Base-by-base conservation (phyloP, 2,888 invertebrate genomes). In the Lypha dubia region DNA sequence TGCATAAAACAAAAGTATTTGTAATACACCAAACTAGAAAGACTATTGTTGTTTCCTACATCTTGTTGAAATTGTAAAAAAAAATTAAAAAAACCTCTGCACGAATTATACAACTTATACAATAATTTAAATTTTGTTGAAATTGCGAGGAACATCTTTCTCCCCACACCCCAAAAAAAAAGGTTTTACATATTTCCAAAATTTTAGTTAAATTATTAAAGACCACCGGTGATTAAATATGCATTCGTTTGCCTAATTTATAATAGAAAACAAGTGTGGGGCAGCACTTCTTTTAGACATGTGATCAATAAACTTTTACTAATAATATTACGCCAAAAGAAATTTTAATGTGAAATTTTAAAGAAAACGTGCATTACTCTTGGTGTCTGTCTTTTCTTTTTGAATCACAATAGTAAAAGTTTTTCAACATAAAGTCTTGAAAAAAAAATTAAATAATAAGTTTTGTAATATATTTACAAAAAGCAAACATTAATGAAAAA, bases 391-490 rank as follows among this genome's bases (percentile, higher is more conserved):
- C 1, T 13, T 35, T 74, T n/a, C 3, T 60, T 46, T 8, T 20
- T 67, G 35, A 44, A 22, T 38, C 44, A 51, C 11, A 62, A 44
- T 46, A 20, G 65, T 67, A 79, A 73, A 73, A 73, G 73, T 73
- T 63, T 58, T 28, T 35, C n/a, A 38, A 15, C 4, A n/a, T 32
- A 17, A 46, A 20, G 17, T 49, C 15, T 22, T 56, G 15, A 22
- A 73, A 79, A 73, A 79, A 3, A 79, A 79, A 73, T 73, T 65
- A 74, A 80, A 74, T 68, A 79, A 80, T 24, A 20, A 73, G 73
- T 63, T 28, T 41, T 44, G 7, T 60, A 58, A 56, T 20, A 56
- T 20, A 15, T n/a, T 5, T 56, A 20, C 20, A 11, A 60, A n/a
- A 2, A 24, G 24, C 58, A 77, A 24, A 41, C 53, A 56, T 32